These are phyloP conservation scores for Semotilus atromaculatus DNA, from an alignment of 2,797 vertebrate genomes.

Conservation along the genomic window DNA sequence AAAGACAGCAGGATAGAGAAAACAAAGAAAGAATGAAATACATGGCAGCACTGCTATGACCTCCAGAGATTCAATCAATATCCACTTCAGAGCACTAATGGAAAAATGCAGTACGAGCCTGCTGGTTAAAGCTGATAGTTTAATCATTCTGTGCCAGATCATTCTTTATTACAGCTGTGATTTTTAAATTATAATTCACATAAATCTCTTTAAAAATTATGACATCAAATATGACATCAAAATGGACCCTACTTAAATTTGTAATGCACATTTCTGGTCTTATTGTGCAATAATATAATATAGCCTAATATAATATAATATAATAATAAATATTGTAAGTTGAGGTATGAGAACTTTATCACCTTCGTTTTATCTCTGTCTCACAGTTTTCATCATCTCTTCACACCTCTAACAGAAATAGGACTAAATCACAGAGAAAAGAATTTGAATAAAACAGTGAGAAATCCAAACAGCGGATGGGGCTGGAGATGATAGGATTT, in stretches of 20 bases:
- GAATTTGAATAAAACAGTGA: constrained; percentile 23
- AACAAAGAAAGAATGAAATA: neutral
- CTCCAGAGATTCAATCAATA: neutral
- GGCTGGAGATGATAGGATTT: constrained; percentile 7
- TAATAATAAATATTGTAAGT: too few relatives aligned
- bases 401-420: constrained; percentile 46
- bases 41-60: neutral
- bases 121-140: neutral
- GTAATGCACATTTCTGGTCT: neutral
- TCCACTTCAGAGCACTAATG: neutral
- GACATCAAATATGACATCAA: neutral
- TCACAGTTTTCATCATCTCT: constrained; percentile 30
- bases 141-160: neutral
- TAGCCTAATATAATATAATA: too few relatives aligned
- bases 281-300: neutral
- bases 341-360: constrained; percentile 1
- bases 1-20: neutral
- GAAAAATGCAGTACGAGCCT: neutral
- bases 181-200: neutral
- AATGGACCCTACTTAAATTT: neutral
- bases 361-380: constrained; percentile 19
- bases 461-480: constrained; percentile 4
- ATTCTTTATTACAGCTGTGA: neutral
- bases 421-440: constrained; percentile 20
- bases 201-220: neutral